phyloP scores from a whole-genome alignment of 2,797 vertebrate genomes.

The Peromyscus nudipes region DNA sequence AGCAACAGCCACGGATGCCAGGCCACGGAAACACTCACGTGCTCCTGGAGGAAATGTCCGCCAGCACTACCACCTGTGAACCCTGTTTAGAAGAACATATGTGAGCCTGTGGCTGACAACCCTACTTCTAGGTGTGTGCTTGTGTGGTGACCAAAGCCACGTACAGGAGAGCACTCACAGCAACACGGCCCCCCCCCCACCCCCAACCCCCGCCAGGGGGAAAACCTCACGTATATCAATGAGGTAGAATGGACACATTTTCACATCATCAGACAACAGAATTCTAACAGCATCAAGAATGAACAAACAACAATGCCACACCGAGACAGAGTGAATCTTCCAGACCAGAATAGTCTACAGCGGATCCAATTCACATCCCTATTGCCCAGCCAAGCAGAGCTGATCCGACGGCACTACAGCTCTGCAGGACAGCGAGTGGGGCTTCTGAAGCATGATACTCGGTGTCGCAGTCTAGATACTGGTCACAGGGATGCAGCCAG shows the following conservation, averaged over 20 bases:
- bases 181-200: neutral
- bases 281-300: constrained; percentile 36
- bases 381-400: neutral
- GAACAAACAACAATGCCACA: neutral
- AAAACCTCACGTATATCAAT: neutral
- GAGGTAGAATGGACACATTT: neutral
- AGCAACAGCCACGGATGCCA: neutral
- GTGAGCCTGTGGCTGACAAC: neutral
- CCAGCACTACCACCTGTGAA: neutral
- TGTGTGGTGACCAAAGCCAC: neutral
- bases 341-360: neutral
- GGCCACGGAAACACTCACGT: neutral
- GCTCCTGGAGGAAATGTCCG: neutral
- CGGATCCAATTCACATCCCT: neutral
- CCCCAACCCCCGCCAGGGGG: neutral
- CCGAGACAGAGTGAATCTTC: neutral
- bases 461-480: neutral
- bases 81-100: neutral
- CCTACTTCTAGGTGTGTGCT: neutral
- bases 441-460: neutral
- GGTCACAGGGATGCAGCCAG: neutral
- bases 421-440: neutral
- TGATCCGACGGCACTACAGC: neutral
- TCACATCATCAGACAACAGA: neutral
- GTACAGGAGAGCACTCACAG: neutral